Evolutionary conservation across 2,113 vertebrate species (phyloP).

Genomic region (Pogonocichla stellata): DNA sequence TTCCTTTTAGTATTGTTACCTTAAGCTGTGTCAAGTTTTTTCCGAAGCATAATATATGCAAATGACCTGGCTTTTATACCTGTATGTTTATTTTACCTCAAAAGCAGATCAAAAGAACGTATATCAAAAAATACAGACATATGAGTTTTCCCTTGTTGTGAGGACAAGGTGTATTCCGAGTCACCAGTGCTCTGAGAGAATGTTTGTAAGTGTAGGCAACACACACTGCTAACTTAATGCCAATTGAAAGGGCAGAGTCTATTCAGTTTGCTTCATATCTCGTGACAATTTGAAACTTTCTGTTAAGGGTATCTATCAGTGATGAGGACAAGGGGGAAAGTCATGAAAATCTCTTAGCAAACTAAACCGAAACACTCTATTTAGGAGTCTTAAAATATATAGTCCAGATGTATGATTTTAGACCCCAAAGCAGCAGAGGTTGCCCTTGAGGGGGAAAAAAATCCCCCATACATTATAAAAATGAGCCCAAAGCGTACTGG

Average conservation of each 20-base stretch:
- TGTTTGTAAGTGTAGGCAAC: constrained; percentile 42
- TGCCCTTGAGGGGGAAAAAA: background rate
- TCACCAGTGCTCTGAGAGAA: background rate
- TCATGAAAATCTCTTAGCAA: background rate
- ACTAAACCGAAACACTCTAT: background rate
- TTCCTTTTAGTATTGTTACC: background rate
- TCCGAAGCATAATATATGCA: background rate
- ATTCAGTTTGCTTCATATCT: constrained; percentile 33
- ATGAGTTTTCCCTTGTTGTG: background rate
- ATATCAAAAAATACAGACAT: background rate
- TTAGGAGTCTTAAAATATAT: background rate
- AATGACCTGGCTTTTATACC: background rate
- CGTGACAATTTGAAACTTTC: background rate
- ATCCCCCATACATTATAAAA: background rate
- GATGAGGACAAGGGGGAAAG: background rate
- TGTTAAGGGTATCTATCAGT: background rate
- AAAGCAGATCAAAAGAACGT: background rate
- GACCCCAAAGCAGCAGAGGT: background rate
- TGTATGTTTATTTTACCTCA: background rate
- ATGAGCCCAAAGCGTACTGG: background rate
- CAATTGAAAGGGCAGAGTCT: constrained; percentile 16
- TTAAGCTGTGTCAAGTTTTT: background rate
- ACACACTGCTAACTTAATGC: constrained; percentile 21
- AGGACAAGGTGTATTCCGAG: background rate
- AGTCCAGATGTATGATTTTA: background rate